These are phyloP conservation scores for Acrocera orbiculus DNA, from an alignment of 2,888 invertebrate species.

Conservation along the genomic window DNA sequence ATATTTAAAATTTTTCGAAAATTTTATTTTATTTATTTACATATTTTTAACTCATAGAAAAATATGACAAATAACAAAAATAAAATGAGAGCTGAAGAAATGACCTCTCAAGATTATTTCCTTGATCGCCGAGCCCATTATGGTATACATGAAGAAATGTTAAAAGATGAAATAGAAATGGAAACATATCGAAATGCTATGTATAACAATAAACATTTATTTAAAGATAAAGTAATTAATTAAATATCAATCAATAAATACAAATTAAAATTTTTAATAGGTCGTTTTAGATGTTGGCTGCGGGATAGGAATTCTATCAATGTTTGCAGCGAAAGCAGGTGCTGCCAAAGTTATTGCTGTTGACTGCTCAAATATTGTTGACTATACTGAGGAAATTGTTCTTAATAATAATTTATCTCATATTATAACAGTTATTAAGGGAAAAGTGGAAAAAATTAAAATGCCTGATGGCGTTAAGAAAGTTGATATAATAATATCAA, in stretches of 20 bases:
- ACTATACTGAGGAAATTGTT: slow-evolving; percentile 90
- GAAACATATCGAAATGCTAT: slow-evolving; percentile 96
- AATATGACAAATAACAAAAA: too few species aligned
- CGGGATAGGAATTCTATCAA: slow-evolving; percentile 96
- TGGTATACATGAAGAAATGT: slow-evolving; percentile 99
- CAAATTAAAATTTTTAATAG: slow-evolving; percentile 21
- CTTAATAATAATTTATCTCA: slow-evolving; percentile 66
- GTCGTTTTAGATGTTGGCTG: slow-evolving; percentile 95
- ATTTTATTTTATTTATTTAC: too few species aligned
- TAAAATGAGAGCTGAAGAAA: slow-evolving; percentile 51
- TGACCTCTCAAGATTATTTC: slow-evolving; percentile 99
- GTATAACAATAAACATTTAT: slow-evolving; percentile 98
- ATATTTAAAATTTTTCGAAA: too few species aligned
- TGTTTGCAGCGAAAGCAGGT: slow-evolving; percentile 99
- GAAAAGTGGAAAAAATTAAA: slow-evolving; percentile 87
- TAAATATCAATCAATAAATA: neutral
- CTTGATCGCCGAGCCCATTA: slow-evolving; percentile 99
- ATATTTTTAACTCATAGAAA: too few species aligned
- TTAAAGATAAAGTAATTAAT: slow-evolving; percentile 55
- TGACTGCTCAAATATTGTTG: slow-evolving; percentile 97
- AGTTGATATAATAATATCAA: slow-evolving; percentile 81
- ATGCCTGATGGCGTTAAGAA: slow-evolving; percentile 76
- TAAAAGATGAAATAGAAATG: slow-evolving; percentile 98
- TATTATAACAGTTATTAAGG: slow-evolving; percentile 69
- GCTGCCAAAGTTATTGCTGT: slow-evolving; percentile 90